Evolutionary conservation across 2,888 invertebrate species (phyloP).

Genomic region (Polyploca ridens): DNA sequence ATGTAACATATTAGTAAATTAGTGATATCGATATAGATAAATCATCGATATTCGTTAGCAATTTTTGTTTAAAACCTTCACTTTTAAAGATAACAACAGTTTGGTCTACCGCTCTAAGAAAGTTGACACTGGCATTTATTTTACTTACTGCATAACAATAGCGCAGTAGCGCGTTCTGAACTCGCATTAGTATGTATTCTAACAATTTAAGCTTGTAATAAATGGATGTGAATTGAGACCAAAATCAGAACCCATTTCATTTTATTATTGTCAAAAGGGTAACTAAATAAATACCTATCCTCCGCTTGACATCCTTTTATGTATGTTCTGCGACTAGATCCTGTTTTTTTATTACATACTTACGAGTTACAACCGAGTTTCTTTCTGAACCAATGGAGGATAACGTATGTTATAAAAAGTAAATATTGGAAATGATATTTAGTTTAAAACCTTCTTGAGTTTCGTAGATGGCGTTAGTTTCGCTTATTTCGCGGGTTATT

Average conservation of each 20-base stretch:
- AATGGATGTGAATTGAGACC: background rate
- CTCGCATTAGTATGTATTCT: background rate
- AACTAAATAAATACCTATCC: background rate
- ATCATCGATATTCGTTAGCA: background rate
- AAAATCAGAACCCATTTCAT: too few species aligned
- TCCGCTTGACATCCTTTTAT: background rate
- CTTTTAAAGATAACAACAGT: constrained; percentile 47
- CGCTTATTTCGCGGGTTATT: too few species aligned
- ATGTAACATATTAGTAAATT: background rate
- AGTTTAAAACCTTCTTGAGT: background rate
- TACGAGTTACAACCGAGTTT: background rate
- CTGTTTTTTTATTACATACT: background rate
- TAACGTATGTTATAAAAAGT: background rate
- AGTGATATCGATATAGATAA: background rate
- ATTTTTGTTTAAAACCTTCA: background rate
- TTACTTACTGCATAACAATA: constrained; percentile 32
- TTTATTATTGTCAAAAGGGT: too few species aligned
- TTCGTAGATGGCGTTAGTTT: too few species aligned
- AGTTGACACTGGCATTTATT: constrained; percentile 50
- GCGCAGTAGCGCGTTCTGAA: constrained; percentile 20
- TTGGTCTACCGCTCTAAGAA: constrained; percentile 55
- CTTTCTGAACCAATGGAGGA: background rate
- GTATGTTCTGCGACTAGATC: too few species aligned
- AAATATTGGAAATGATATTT: background rate
- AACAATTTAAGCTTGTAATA: background rate